Evolutionary conservation across 2,888 invertebrate species (phyloP).

Genomic region (Rhyacophila evoluta): DNA sequence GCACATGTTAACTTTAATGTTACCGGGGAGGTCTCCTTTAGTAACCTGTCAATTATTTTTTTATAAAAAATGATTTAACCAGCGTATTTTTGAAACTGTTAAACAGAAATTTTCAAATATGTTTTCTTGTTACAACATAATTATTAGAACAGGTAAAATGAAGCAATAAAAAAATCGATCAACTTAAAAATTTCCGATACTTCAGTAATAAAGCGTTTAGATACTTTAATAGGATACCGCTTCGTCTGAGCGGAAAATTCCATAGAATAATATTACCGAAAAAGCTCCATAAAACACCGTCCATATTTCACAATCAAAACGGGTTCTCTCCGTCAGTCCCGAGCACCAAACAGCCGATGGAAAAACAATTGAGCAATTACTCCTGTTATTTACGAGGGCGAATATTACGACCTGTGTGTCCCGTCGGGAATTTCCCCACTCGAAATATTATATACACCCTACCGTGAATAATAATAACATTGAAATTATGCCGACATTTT

Average conservation of each 20-base stretch:
- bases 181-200: background rate
- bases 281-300: slow-evolving; percentile 17
- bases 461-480: slow-evolving; percentile 19
- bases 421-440: slow-evolving; percentile 2
- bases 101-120: too few species aligned
- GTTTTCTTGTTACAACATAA: too few species aligned
- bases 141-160: too few species aligned
- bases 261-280: background rate
- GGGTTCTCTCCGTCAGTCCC: slow-evolving; percentile 7
- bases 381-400: slow-evolving; percentile 25
- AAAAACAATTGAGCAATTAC: slow-evolving; percentile 38
- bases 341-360: background rate
- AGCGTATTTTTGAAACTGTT: too few species aligned
- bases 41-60: too few species aligned
- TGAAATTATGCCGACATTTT: background rate
- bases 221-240: background rate
- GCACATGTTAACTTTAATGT: too few species aligned
- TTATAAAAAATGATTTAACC: too few species aligned
- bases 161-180: background rate
- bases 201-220: background rate
- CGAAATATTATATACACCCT: background rate
- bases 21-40: too few species aligned
- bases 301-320: slow-evolving; percentile 29
- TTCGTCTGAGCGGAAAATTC: background rate
- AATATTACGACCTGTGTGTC: background rate